Base-by-base conservation (phyloP, 2,888 invertebrate genomes). In the Acanthoscelides obtectus region DNA sequence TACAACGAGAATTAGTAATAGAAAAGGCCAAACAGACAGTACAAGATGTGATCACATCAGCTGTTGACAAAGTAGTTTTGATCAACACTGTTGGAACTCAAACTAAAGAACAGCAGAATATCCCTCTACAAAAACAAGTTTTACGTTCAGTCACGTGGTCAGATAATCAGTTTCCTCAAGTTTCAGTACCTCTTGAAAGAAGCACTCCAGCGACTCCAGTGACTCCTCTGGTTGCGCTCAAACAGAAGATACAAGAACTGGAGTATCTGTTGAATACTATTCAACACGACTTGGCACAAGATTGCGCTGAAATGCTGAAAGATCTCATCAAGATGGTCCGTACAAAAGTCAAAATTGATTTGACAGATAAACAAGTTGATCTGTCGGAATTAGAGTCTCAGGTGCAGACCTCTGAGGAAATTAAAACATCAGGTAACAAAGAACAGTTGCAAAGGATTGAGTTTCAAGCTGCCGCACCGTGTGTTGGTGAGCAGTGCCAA, bases 1-100 rank as follows among this genome's bases (percentile, higher is more conserved):
- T 76, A 22, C 75, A 73, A 73, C 70, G 75, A 20, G 72, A 80
- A 73, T 70, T 78, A 22, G 25, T 78, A 22, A 65, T 67, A 22
- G 74, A 80, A 74, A 74, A 75, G 21, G 79, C 77, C 6, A 74
- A 76, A 68, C 71, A 74, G n/a, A 74, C 74, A 22, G 75, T 81
- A 19, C 73, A 73, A 64, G 74, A 75, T 22, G 75, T 79, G 20
- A 71, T 80, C 19, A 73, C 69, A 64, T 75, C 78, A 74, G 78
- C 79, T 12, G 70, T 70, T 64, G 63, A 71, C 4, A 70, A 69
- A 22, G 74, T 76, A 19, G 64, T 71, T 19, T 73, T 17, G 12
- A 70, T 71, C 2, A 74, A 73, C 20, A 71, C 74, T 20, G 72
- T 73, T 67, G 69, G 70, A 20, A 74, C 72, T 63, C 74, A 75